Base-by-base conservation (phyloP, 2,113 vertebrate genomes). In the Cyanistes caeruleus region DNA sequence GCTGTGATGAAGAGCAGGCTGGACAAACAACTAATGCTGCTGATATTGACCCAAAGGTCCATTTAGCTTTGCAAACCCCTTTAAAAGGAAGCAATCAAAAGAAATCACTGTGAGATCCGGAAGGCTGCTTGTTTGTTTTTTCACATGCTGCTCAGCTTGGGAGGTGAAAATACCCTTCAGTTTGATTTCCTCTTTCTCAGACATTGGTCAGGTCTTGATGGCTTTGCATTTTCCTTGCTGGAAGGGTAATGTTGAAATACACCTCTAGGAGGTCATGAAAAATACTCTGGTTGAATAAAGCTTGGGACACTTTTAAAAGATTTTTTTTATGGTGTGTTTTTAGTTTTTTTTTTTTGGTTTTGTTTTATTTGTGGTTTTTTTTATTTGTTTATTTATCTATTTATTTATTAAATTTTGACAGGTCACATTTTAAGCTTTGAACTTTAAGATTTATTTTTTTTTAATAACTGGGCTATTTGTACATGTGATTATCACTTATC, bases 121-220 rank as follows among this genome's bases (percentile, higher is more conserved):
- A 90, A 72, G 46, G 24, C 60, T 52, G 48, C 65, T 89, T 96
- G 93, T 96, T 96, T 96, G 88, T 93, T 93, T 96, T 96, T 96
- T 93, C 93, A 94, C 85, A 86, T 79, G 80, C 86, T 90, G 65
- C 88, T 84, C 85, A 89, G 76, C 87, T 58, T 90, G 88, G 85
- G 86, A 93, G 90, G 83, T 96, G 83, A 96, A 95, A 92, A 96
- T 94, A 90, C 25, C 14, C 13, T 0, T 84, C 49, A 46, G 56
- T 92, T 93, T 92, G 86, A 82, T 95, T 95, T 97, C 83, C 76
- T 90, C 24, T 96, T 93, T 95, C 79, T 96, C 93, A 95, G 75
- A 75, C 8, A 5, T 64, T 78, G 30, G 80, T 58, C 56, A 64
- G 1, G 78, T 74, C 30, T 70, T 87, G 79, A 75, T 72, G 64